Conservation (phyloP, 2,113 vertebrate genomes). For the Pseudorectes ferrugineus region DNA sequence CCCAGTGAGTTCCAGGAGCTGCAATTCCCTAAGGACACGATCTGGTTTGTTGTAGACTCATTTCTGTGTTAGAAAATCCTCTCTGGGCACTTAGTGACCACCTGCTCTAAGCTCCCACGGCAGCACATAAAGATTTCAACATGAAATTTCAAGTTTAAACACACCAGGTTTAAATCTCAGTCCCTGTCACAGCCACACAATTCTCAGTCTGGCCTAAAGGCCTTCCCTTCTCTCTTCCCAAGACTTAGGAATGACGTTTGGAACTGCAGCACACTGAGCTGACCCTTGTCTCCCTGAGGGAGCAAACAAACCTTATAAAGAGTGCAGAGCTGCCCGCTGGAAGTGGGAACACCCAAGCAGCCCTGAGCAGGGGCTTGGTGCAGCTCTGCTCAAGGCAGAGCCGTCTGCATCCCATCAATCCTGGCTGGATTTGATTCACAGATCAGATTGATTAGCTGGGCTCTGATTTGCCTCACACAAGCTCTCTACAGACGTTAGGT, state of each 20-base stretch:
- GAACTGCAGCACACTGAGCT: not conserved
- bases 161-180: not conserved
- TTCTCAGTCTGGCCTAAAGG: not conserved
- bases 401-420: not conserved
- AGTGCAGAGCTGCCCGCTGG: not conserved
- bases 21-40: not conserved
- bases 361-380: too few species aligned
- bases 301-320: not conserved
- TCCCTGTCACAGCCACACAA: not conserved
- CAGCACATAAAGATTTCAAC: not conserved
- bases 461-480: not conserved
- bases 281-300: not conserved
- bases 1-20: not conserved
- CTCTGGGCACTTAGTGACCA: not conserved
- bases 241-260: not conserved
- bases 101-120: not conserved
- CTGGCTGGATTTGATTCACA: not conserved
- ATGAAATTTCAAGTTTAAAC: not conserved
- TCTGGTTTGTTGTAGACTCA: accelerated
- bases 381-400: not conserved
- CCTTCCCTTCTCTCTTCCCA: not conserved
- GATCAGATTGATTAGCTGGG: not conserved
- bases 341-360: not conserved
- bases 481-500: not conserved
- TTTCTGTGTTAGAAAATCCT: not conserved